These are phyloP conservation scores for Nothocercus julius DNA, from an alignment of 2,113 vertebrate species.

Conservation along the genomic window DNA sequence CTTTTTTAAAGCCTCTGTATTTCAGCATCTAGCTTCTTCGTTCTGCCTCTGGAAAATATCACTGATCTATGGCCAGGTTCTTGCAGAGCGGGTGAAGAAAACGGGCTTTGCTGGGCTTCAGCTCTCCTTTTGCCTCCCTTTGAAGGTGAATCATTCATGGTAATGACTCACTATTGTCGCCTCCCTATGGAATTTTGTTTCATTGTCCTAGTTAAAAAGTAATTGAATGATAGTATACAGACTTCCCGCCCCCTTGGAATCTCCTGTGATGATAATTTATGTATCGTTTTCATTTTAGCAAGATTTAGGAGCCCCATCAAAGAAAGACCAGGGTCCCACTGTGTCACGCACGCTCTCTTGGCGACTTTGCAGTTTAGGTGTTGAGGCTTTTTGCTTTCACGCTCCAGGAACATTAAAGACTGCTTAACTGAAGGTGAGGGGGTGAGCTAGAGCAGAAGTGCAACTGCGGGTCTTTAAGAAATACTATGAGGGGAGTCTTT, in stretches of 20 bases:
- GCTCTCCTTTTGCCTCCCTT: not conserved
- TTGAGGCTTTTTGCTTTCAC: not conserved
- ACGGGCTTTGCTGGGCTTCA: not conserved
- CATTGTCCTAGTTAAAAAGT: constrained; percentile 17
- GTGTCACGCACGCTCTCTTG: not conserved
- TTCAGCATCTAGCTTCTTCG: not conserved
- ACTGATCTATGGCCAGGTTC: not conserved
- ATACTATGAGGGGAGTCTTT: not conserved
- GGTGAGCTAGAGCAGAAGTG: not conserved
- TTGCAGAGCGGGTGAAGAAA: not conserved
- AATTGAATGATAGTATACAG: not conserved
- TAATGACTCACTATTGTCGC: not conserved
- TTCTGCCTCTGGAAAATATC: not conserved
- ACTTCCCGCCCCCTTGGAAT: not conserved
- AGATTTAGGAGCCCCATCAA: not conserved
- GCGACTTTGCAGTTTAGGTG: not conserved
- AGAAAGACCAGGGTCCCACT: not conserved
- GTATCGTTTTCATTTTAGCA: not conserved
- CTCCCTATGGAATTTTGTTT: constrained; percentile 21
- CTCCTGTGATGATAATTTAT: not conserved
- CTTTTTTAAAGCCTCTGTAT: not conserved
- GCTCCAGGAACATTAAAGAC: not conserved
- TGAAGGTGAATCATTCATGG: not conserved
- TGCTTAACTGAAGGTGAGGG: not conserved
- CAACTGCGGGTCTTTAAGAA: not conserved